Base-by-base conservation (phyloP, 2,797 vertebrate species). In the Micromesistius poutassou region DNA sequence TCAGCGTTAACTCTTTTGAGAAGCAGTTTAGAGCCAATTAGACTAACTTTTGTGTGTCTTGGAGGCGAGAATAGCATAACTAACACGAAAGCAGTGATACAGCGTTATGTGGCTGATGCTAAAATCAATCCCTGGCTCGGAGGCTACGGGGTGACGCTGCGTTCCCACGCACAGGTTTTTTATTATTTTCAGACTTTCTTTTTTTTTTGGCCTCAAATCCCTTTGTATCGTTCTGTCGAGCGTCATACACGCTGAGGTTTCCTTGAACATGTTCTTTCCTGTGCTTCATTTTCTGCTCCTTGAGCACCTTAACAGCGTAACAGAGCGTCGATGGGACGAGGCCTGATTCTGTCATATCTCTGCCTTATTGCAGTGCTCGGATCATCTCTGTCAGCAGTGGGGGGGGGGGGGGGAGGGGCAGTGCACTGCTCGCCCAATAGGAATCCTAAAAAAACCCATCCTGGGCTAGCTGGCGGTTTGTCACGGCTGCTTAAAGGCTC, bases 401-500 rank as follows among this genome's bases (percentile, higher is more conserved):
- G 62, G 25, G 55, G 3, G 55, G n/a, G 8, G 73, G 13, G 50
- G 8, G 22, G 8, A 22, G 4, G 62, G n/a, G 9, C 7, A 13
- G 10, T 13, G 6, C n/a, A 7, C 66, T 10, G 8, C 30, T n/a
- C 28, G 2, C 1, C 28, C 66, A 70, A 55, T 55, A 22, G 46
- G 46, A 55, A 55, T 55, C 19, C 46, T 55, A 22, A 22, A 13
- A 9, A 30, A 70, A 8, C 25, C 25, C 35, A 40, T 80, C 30
- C 50, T 10, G 71, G 80, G 19, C 76, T 78, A 76, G 78, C 79
- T 78, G 75, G 66, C 74, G 79, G 87, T 91, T 90, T 87, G 89
- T 89, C 87, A 90, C 87, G 85, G 85, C 81, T 87, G 30, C 86
- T 90, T 88, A 87, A 78, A 87, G 87, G 80, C 82, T 70, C 66